These are phyloP conservation scores for Drosophila kuntzei DNA, from an alignment of 2,888 invertebrate species.

Conservation along the genomic window DNA sequence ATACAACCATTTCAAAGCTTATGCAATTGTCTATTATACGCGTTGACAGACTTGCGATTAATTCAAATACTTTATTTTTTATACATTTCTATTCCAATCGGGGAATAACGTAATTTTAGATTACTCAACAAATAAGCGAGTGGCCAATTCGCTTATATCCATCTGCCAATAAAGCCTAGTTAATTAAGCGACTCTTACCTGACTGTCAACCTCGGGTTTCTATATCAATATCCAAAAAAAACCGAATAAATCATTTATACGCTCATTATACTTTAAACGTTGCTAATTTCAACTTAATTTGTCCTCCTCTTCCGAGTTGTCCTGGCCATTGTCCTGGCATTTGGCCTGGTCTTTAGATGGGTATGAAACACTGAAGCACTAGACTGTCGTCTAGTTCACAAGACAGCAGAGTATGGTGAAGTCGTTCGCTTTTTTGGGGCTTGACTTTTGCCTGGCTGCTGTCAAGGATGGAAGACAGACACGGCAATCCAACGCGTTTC, in stretches of 20 bases:
- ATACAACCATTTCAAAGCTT: too few relatives aligned
- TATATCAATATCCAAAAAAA: slow-evolving; percentile 63
- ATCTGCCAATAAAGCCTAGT: slow-evolving; percentile 59
- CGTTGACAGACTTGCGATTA: too few relatives aligned
- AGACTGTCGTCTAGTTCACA: slow-evolving; percentile 33
- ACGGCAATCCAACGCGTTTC: slow-evolving; percentile 13
- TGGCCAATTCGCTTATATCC: slow-evolving; percentile 68
- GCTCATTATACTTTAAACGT: slow-evolving; percentile 74
- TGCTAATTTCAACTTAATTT: slow-evolving; percentile 72
- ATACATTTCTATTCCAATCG: too few relatives aligned
- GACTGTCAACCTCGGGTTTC: slow-evolving; percentile 30
- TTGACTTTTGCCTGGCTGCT: slow-evolving; percentile 17
- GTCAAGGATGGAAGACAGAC: slow-evolving; percentile 27
- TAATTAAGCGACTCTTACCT: slow-evolving; percentile 59
- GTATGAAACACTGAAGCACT: slow-evolving; percentile 40
- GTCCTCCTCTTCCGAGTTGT: slow-evolving; percentile 11
- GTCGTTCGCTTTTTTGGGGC: slow-evolving; percentile 29
- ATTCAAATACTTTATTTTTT: too few relatives aligned
- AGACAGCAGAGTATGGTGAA: slow-evolving; percentile 12
- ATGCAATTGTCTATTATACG: too few relatives aligned
- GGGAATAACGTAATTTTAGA: too few relatives aligned
- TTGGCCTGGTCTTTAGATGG: slow-evolving; percentile 2
- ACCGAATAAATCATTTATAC: slow-evolving; percentile 74
- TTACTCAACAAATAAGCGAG: too few relatives aligned
- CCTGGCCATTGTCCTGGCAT: not conserved